Conservation (phyloP, 2,113 vertebrate genomes). For the Ivindomyrus marchei region DNA sequence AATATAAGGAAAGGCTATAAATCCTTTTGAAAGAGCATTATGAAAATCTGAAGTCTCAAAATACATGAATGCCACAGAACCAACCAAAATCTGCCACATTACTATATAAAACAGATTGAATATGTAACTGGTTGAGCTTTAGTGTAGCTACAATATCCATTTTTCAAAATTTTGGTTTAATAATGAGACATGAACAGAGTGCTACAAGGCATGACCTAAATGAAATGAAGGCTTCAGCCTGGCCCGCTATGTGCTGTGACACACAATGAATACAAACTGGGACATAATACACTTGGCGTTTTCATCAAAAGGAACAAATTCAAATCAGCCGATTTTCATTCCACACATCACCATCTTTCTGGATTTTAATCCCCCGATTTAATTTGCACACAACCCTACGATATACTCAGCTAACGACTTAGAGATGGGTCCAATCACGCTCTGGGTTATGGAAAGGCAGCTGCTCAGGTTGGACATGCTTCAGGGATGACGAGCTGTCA, state of each 20-base stretch:
- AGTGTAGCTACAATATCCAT: background rate
- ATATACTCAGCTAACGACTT: background rate
- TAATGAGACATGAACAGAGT: background rate
- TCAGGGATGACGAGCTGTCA: background rate
- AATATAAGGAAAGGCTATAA: background rate
- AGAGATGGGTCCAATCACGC: background rate
- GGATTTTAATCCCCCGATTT: background rate
- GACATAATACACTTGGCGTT: background rate
- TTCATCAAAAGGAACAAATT: constrained; percentile 3
- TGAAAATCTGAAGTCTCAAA: background rate
- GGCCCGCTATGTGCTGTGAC: background rate
- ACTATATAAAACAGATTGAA: background rate
- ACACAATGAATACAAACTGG: background rate
- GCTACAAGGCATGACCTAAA: background rate
- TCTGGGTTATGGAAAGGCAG: background rate
- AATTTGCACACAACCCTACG: background rate
- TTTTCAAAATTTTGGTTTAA: background rate
- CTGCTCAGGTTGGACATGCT: background rate
- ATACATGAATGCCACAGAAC: background rate
- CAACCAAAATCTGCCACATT: background rate
- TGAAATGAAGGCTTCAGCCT: background rate
- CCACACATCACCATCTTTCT: background rate
- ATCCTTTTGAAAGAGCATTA: background rate
- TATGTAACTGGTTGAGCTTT: background rate
- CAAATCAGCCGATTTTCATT: background rate